phyloP scores from a whole-genome alignment of 2,888 invertebrate species.

The Tetrapedia diversipes region DNA sequence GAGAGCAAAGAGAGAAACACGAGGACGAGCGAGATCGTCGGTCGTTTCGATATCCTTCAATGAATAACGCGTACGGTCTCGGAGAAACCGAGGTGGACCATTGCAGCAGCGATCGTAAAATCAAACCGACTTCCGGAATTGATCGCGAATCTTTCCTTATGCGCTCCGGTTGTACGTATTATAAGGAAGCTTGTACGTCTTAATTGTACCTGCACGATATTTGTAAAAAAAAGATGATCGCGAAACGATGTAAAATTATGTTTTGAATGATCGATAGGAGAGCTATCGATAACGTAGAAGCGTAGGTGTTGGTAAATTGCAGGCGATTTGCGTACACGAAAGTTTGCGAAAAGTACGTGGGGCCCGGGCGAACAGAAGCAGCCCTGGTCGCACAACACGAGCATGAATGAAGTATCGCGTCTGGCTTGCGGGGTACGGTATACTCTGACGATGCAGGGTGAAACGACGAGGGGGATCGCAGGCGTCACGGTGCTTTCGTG shows the following conservation, averaged over 20 bases:
- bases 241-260: neutral
- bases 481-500: conserved; percentile 67
- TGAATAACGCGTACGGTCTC: conserved; percentile 34
- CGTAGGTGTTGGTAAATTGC: neutral
- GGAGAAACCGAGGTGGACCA: too few relatives aligned
- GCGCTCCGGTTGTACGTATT: neutral
- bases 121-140: neutral
- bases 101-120: neutral
- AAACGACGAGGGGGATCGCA: conserved; percentile 38
- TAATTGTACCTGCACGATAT: too few relatives aligned
- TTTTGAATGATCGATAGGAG: neutral
- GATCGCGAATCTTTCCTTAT: neutral
- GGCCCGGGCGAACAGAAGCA: conserved; percentile 54
- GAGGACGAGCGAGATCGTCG: conserved; percentile 1
- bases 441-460: conserved; percentile 32
- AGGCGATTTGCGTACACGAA: neutral
- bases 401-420: conserved; percentile 82
- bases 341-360: conserved; percentile 51
- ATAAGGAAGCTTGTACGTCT: neutral
- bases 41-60: conserved; percentile 29
- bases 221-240: neutral
- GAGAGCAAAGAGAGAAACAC: conserved; percentile 24
- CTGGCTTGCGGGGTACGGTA: conserved; percentile 72
- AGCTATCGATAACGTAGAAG: neutral
- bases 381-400: conserved; percentile 79